Conservation (phyloP, 2,113 vertebrate species). For the Myiozetetes cayanensis region DNA sequence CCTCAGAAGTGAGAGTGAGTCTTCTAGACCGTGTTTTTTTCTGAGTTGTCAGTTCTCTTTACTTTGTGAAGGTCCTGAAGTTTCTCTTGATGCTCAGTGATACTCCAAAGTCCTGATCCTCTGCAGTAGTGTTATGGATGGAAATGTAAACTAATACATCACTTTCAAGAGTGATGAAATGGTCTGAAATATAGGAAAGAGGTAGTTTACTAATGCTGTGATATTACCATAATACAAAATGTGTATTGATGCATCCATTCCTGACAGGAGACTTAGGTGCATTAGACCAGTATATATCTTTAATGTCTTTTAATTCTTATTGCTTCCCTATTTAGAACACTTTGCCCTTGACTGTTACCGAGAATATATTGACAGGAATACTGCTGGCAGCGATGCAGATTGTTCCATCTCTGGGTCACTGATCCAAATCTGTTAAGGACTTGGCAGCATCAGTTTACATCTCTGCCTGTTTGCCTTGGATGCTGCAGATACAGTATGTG, state of each 20-base stretch:
- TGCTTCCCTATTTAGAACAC: not conserved
- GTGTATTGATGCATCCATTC: not conserved
- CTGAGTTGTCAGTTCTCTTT: not conserved
- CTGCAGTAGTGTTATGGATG: not conserved
- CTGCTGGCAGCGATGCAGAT: not conserved
- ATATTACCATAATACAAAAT: not conserved
- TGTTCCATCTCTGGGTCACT: not conserved
- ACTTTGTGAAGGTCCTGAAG: not conserved
- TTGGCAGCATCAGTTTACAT: not conserved
- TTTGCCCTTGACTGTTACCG: slow-evolving; percentile 1
- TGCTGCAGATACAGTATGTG: not conserved
- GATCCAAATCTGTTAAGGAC: not conserved
- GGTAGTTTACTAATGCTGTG: not conserved
- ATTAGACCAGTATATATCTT: not conserved
- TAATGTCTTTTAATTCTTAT: not conserved
- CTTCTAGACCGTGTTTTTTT: not conserved
- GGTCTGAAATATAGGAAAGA: not conserved
- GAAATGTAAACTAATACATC: not conserved
- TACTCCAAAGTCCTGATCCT: not conserved
- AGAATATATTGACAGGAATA: not conserved
- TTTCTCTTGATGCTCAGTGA: not conserved
- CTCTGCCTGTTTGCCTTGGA: not conserved
- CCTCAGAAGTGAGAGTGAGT: not conserved
- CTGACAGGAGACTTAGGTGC: not conserved
- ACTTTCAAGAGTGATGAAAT: not conserved